phyloP scores from a whole-genome alignment of 2,113 vertebrate species.

The Ifrita kowaldi region DNA sequence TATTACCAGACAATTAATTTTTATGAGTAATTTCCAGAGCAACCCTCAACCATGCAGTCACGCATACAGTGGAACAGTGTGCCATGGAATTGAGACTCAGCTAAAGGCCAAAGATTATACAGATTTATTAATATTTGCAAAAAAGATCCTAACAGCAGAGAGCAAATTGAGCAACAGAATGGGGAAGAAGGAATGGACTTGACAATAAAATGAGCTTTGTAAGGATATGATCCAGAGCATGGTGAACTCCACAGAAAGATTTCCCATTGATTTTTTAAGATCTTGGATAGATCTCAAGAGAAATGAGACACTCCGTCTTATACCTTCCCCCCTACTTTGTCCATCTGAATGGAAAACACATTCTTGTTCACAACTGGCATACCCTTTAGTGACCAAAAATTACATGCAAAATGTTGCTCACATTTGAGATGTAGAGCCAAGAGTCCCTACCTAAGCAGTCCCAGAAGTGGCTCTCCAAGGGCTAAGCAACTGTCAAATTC shows the following conservation, averaged over 20 bases:
- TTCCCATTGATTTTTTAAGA: not conserved
- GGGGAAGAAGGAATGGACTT: not conserved
- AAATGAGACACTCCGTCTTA: not conserved
- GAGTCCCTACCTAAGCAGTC: not conserved
- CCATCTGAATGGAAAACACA: not conserved
- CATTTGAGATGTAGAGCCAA: not conserved
- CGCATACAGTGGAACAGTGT: not conserved
- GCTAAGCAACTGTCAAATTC: not conserved
- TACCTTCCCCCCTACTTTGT: not conserved
- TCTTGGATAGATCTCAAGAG: not conserved
- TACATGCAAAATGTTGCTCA: not conserved
- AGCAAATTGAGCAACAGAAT: slow-evolving; percentile 31
- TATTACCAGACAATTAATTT: slow-evolving; percentile 63
- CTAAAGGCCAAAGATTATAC: slow-evolving; percentile 14
- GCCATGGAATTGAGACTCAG: slow-evolving; percentile 5
- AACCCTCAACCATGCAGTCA: slow-evolving; percentile 17
- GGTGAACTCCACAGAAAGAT: not conserved
- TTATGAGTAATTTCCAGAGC: slow-evolving; percentile 61
- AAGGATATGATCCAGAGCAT: not conserved
- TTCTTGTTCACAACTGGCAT: not conserved
- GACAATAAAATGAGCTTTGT: not conserved
- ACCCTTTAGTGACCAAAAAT: not conserved
- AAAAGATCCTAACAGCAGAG: slow-evolving; percentile 4
- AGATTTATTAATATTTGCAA: slow-evolving; percentile 50
- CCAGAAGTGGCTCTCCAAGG: not conserved